Percentiles rank a stretch among this genome's conserved stretches.
phyloP scores from a whole-genome alignment of 2,113 vertebrate genomes.

The Coptodon rendalli region DNA sequence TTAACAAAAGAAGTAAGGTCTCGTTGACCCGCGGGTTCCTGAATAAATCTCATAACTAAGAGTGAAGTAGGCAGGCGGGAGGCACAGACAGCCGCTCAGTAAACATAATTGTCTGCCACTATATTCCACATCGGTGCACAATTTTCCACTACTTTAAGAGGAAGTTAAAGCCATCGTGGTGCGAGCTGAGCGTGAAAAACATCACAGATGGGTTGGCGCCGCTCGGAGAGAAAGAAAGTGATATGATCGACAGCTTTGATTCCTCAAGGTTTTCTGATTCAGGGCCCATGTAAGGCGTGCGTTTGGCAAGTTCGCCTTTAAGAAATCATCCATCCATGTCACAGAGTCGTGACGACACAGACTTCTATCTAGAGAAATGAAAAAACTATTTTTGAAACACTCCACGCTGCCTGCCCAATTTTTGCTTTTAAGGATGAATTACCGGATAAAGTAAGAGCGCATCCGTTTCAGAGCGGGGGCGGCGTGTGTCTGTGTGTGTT shows the following conservation, averaged over 20 bases:
- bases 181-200: not conserved
- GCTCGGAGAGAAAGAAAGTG: not conserved
- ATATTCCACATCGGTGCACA: not conserved
- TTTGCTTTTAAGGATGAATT: slow-evolving; percentile 52
- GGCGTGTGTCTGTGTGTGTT: not conserved
- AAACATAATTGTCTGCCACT: not conserved
- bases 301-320: slow-evolving; percentile 50
- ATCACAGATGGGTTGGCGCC: not conserved
- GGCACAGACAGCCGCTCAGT: not conserved
- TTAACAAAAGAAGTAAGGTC: slow-evolving; percentile 34
- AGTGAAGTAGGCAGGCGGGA: not conserved
- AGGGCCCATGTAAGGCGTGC: not conserved
- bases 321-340: slow-evolving; percentile 59
- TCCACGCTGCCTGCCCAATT: slow-evolving; percentile 15
- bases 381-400: slow-evolving; percentile 59
- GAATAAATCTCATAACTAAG: not conserved
- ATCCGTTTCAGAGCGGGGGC: not conserved
- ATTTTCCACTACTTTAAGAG: not conserved
- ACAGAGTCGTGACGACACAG: slow-evolving; percentile 49
- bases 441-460: not conserved
- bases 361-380: slow-evolving; percentile 53
- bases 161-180: not conserved
- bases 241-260: slow-evolving; percentile 24
- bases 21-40: not conserved
- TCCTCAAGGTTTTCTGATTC: slow-evolving; percentile 27